Base-by-base conservation (phyloP, 2,797 vertebrate genomes). In the Channallabes apus region DNA sequence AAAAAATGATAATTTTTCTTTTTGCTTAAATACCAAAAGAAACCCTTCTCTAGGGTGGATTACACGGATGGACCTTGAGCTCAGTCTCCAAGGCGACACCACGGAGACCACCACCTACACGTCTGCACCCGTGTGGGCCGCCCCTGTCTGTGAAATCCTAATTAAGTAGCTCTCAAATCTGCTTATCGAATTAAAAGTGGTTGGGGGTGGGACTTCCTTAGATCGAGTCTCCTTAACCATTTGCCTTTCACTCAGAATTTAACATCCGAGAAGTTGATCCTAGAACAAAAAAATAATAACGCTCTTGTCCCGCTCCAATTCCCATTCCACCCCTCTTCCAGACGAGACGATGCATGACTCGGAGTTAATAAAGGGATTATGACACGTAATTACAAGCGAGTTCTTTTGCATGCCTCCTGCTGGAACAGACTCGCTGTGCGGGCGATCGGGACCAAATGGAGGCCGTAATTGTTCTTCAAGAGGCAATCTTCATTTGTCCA, bases 131-230 rank as follows among this genome's bases (percentile, higher is more conserved):
- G 84, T 14, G 77, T 86, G 88, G 83, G 86, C 76, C 35, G 22
- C 80, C 88, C 80, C 87, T 88, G 90, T 87, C 93, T 92, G 91
- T 88, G 91, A 95, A 96, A 96, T 94, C 90, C 65, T 93, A 94
- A 96, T 96, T 95, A 95, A 95, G 89, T 90, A 90, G 92, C 90
- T 76, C 89, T 94, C 92, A 90, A 94, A 96, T 95, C 94, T 92
- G 92, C 92, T 95, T 91, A 91, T 65, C 46, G 90, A 94, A 92
- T 92, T 92, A 91, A 89, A 85, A 61, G 54, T 18, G 62, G 35
- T 38, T 58, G 29, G 79, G 84, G 51, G 59, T 15, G 51, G 69
- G 35, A 64, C 32, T 58, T 32, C 58, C 51, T 59, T 14, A 78
- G 51, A 41, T 46, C 62, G 12, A 32, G 85, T 54, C 73, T 79